Percentiles rank a stretch among this genome's conserved stretches.
Evolutionary conservation across 2,888 invertebrate species (phyloP).

Genomic region (Pandemis cinnamomeana): DNA sequence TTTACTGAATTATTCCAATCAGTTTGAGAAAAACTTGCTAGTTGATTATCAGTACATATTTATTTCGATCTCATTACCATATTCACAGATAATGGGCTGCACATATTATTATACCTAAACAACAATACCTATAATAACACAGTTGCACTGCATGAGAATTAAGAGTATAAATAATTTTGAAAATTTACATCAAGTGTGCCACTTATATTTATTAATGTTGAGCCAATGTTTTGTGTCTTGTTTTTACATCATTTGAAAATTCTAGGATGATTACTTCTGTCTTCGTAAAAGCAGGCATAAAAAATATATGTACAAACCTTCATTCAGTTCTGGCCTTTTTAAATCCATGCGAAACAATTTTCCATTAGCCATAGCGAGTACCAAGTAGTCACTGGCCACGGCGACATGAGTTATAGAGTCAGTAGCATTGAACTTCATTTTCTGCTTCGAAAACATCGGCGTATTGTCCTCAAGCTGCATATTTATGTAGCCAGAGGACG

Average conservation of each 20-base stretch:
- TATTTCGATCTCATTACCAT: not conserved
- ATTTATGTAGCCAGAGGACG: conserved; percentile 82
- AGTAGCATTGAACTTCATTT: conserved; percentile 91
- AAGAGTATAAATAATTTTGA: no score
- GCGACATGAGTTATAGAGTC: conserved; percentile 92
- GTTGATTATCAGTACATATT: not conserved
- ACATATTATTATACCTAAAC: not conserved
- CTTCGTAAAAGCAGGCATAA: not conserved
- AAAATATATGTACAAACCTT: conserved; percentile 85
- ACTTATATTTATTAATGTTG: no score
- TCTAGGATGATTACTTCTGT: not conserved
- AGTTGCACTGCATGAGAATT: no score
- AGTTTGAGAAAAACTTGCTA: not conserved
- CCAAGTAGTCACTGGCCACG: conserved; percentile 92
- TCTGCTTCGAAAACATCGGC: conserved; percentile 94
- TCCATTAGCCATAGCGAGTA: conserved; percentile 93
- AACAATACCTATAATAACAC: no score
- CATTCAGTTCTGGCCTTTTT: conserved; percentile 89
- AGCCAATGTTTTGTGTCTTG: not conserved
- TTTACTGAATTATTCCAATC: not conserved
- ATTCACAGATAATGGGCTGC: not conserved
- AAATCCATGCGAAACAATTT: conserved; percentile 92
- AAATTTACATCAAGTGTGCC: not conserved
- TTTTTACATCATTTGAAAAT: not conserved
- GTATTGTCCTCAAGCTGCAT: conserved; percentile 88